Conservation (phyloP, 1,140 invertebrate genomes). For the Eueides isabella region DNA sequence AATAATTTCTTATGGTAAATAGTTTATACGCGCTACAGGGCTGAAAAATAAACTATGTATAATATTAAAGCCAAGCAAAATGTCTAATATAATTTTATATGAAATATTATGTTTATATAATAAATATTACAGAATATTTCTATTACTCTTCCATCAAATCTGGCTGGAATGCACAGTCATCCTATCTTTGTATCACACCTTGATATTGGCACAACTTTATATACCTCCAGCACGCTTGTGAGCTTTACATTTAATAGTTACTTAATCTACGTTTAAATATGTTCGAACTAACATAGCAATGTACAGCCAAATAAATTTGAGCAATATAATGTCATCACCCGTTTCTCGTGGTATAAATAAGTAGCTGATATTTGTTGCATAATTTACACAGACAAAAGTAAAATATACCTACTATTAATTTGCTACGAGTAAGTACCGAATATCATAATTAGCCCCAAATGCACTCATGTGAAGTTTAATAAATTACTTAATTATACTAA, state of each 20-base stretch:
- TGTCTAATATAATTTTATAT: background rate
- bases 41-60: slow-evolving; percentile 17
- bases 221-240: background rate
- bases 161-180: background rate
- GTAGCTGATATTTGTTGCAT: background rate
- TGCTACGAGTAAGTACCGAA: background rate
- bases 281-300: background rate
- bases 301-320: slow-evolving; percentile 21
- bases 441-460: background rate
- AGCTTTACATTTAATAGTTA: background rate
- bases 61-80: slow-evolving; percentile 15
- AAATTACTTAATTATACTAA: background rate
- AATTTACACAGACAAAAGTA: background rate
- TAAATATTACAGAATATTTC: background rate
- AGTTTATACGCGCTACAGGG: background rate
- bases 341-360: background rate
- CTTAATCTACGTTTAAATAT: slow-evolving; percentile 11
- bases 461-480: background rate
- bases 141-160: background rate
- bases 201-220: slow-evolving; percentile 32
- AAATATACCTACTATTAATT: background rate
- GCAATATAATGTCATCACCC: background rate
- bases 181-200: slow-evolving; percentile 27
- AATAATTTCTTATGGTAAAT: slow-evolving; percentile 18
- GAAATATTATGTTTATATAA: background rate